Evolutionary conservation across 2,797 vertebrate genomes (phyloP).

Genomic region (Triplophysa yarkandensis): DNA sequence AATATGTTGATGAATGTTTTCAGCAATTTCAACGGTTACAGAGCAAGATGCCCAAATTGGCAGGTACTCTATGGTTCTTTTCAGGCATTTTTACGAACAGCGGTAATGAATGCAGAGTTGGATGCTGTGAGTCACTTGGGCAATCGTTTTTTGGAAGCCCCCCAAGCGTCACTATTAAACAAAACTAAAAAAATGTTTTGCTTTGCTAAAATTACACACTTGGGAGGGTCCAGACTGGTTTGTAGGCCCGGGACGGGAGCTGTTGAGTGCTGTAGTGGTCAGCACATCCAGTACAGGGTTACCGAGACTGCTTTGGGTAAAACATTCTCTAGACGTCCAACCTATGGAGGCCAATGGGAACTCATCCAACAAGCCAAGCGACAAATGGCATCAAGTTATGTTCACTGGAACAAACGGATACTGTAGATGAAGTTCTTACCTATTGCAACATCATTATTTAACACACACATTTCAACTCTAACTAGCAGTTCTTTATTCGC

Average conservation of each 20-base stretch:
- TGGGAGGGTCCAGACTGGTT: neutral
- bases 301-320: neutral
- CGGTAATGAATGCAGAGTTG: conserved; percentile 10
- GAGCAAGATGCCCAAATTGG: neutral
- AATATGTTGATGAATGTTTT: conserved; percentile 33
- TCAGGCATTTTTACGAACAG: neutral
- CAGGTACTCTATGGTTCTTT: conserved; percentile 1
- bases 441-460: too few relatives aligned
- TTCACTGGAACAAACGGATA: too few relatives aligned
- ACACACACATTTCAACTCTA: too few relatives aligned
- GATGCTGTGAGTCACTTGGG: conserved; percentile 8
- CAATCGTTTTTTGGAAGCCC: conserved; percentile 3
- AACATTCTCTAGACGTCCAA: too few relatives aligned
- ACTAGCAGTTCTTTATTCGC: too few relatives aligned
- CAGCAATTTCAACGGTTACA: neutral
- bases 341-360: too few relatives aligned
- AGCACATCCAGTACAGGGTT: neutral
- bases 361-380: too few relatives aligned
- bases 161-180: conserved; percentile 6
- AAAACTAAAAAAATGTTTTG: conserved; percentile 17
- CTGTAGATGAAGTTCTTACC: too few relatives aligned
- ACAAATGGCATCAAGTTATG: too few relatives aligned
- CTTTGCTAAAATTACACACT: conserved; percentile 1
- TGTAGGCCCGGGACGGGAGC: neutral
- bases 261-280: conserved; percentile 4